Evolutionary conservation across 2,888 invertebrate species (phyloP).

Genomic region (Pterobdella sp.): DNA sequence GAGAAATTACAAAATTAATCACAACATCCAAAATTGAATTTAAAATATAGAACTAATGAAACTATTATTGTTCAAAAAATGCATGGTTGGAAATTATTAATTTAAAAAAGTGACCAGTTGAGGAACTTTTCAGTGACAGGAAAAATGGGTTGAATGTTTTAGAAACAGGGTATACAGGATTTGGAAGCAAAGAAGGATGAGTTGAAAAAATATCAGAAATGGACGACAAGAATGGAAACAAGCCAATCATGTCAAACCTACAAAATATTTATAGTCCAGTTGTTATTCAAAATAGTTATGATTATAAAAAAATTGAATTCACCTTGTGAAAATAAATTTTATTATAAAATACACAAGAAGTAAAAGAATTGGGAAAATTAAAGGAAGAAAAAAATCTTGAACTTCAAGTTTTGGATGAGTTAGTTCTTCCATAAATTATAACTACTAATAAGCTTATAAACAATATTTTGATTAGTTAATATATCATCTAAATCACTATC

Average conservation of each 20-base stretch:
- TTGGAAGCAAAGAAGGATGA: neutral
- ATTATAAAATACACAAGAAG: neutral
- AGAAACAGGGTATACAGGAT: neutral
- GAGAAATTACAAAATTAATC: no score
- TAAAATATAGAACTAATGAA: neutral
- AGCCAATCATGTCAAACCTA: neutral
- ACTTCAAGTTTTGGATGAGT: neutral
- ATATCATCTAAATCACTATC: no score
- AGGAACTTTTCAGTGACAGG: neutral
- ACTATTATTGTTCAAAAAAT: no score
- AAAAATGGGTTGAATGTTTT: constrained; percentile 4
- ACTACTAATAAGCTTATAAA: no score
- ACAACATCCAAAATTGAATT: no score
- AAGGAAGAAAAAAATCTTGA: neutral
- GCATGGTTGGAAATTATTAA: no score
- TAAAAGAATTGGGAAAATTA: neutral
- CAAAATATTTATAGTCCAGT: neutral
- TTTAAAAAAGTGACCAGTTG: neutral
- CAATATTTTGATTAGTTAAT: no score
- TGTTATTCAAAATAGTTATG: neutral
- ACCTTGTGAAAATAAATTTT: neutral
- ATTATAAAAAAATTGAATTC: neutral
- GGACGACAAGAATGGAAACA: neutral
- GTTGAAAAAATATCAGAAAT: neutral
- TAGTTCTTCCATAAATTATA: constrained; percentile 4